Evolutionary conservation across 2,888 invertebrate species (phyloP), one percentile per base, ranked within the genome.

Genomic region (Hydroisotoma schaefferi): DNA sequence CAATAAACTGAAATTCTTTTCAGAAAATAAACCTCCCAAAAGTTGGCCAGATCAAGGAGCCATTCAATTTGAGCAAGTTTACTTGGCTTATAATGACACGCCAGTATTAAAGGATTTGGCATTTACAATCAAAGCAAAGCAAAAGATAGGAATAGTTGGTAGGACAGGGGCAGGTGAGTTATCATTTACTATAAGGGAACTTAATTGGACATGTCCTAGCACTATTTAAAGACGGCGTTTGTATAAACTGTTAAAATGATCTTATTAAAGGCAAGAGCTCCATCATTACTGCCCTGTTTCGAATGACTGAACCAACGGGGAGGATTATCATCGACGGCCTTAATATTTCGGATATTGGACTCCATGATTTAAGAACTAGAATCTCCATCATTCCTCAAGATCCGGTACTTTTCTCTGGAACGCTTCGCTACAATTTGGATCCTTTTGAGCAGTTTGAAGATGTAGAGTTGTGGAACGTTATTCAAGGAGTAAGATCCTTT

Each of bases 301-400:
- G 93, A 76, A 89, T 94, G 72, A 88, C 94, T 69, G 94, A 94
- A 78, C 83, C 90, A n/a, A 81, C 82, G 69, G 94, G 94, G 38
- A 81, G 83, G 71, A 94, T 94, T 73, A 76, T 85, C 60, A 90
- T 94, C 74, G 94, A 94, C 78, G 88, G 84, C 49, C 78, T 90
- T 49, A 88, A 78, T 61, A 77, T 77, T 26, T 70, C 68, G 33
- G 63, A 74, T 1, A 74, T 82, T 18, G 79, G 79, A 8, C 76
- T 81, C 26, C 80, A 86, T 76, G 87, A 89, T 73, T 78, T 94
- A 26, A 81, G 94, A 51, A 83, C 82, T 58, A 86, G 85, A 72
- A 87, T 94, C 59, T 87, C 94, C 0, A 94, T 94, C 73, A 94
- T 94, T 74, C 94, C 94, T 0, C 94, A 94, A 80, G 91, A 92